Conservation (phyloP, 2,113 vertebrate species). For the Odobenus rosmarus region DNA sequence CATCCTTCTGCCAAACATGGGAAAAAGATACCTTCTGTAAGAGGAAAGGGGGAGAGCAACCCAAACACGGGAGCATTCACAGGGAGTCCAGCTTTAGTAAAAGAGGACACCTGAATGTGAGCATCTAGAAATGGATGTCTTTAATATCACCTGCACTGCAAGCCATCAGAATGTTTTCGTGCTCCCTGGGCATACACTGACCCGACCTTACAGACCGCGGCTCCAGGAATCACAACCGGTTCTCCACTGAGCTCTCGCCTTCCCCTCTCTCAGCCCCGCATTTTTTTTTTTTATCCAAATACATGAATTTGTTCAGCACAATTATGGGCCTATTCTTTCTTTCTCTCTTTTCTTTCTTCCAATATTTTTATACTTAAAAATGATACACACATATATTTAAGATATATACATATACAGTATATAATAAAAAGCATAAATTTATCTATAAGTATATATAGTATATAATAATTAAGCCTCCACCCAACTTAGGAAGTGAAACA, state of each 20-base stretch:
- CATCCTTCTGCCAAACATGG: neutral
- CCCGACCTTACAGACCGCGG: neutral
- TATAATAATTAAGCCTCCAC: neutral
- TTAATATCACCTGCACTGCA: neutral
- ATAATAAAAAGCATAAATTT: neutral
- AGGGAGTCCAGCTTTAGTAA: neutral
- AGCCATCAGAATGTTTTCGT: neutral
- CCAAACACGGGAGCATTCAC: neutral
- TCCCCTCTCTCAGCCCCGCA: neutral
- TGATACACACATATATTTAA: neutral
- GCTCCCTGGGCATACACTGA: neutral
- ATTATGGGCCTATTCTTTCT: neutral
- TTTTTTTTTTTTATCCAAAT: neutral
- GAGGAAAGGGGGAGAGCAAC: neutral
- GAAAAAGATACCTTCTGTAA: neutral
- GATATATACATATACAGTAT: neutral
- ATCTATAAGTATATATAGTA: neutral
- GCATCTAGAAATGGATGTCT: neutral
- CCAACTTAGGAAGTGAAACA: neutral
- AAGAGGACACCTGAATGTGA: neutral
- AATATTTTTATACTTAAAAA: constrained; percentile 9
- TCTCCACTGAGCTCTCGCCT: neutral
- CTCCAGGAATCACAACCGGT: neutral
- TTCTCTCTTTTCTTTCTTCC: neutral
- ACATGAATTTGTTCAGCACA: neutral